Evolutionary conservation across 2,113 vertebrate genomes (phyloP), one percentile per base, ranked within the genome.

Genomic region (Passer domesticus): DNA sequence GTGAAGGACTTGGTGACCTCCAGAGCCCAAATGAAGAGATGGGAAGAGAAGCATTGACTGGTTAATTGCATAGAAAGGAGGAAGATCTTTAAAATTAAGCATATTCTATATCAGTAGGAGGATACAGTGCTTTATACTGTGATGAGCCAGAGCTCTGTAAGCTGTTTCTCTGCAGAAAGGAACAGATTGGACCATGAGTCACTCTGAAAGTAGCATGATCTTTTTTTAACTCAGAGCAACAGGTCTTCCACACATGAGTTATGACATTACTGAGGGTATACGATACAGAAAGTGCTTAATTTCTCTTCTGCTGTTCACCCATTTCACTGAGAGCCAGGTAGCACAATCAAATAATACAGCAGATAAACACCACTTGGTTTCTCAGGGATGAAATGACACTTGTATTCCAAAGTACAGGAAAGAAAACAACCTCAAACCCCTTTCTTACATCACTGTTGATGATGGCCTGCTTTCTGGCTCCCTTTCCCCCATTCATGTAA

Each of bases 181-280:
- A 95, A 95, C 83, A 95, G 86, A 93, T 92, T 96, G 89, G 76
- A 83, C 73, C 37, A 9, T 92, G 95, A 93, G 64, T 96, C 90
- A 95, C 24, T 69, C 66, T 84, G 68, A 86, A 92, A 93, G 47
- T 39, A 92, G 33, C 60, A 47, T 18, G 59, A 83, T 83, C 47
- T 35, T 92, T 95, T 68, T 92, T 81, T 89, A 89, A 86, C 47
- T 77, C 56, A 70, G 79, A 92, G 88, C 88, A 93, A 93, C 90
- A 93, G 79, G 83, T 86, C 72, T 78, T 92, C 60, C 60, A 81
- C 56, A 70, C 79, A 80, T 17, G 74, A 96, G 41, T 80, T 86
- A 75, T 73, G 63, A 90, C 1, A 9, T 74, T 90, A 66, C 16
- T 74, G 39, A 77, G 66, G 49, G 28, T 83, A 81, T 25, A 19